Evolutionary conservation across 2,888 invertebrate species (phyloP), one percentile per base, ranked within the genome.

Genomic region (Lomographa bimaculata): DNA sequence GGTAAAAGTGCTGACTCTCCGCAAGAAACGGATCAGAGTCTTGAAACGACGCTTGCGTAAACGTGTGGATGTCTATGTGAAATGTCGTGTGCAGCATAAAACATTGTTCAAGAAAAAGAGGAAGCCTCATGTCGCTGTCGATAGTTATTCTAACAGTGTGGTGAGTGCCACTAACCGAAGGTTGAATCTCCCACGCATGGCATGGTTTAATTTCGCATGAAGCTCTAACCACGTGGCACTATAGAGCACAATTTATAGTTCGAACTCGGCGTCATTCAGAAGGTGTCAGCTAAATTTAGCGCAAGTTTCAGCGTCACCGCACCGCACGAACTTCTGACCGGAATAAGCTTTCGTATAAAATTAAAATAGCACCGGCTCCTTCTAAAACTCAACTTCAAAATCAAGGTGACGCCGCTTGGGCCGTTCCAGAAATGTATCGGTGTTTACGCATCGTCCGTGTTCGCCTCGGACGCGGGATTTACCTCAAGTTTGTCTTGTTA

Each of bases 331-430:
- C 83, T 84, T 83, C 86, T 66, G 79, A 68, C 71, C 67, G 71
- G 75, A 83, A 69, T 68, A 76, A 64, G 73, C 80, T 83, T 81
- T 79, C 73, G 59, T 69, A 66, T 70, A 61, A 78, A 81, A 74
- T 86, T 71, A 87, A 89, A 89, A 87, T 87, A 87, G 86, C 84
- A 68, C 76, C 63, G 69, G 60, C 75, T 69, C 71, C 68, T 64
- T 61, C 71, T 74, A 71, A 81, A 79, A 77, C 69, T 74, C 79
- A 76, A 65, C 76, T 85, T 89, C 86, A 87, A 89, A 87, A 87
- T 87, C 89, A 87, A 87, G 89, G 89, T 87, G 85, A 87, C 70
- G 78, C 63, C 73, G 71, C 74, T 75, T 77, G 71, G 64, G 79
- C 68, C 82, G 76, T 84, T 86, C 77, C 76, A 75, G 81, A 78